Evolutionary conservation across 2,888 invertebrate genomes (phyloP), one percentile per base, ranked within the genome.

Genomic region (Adineta ricciae): DNA sequence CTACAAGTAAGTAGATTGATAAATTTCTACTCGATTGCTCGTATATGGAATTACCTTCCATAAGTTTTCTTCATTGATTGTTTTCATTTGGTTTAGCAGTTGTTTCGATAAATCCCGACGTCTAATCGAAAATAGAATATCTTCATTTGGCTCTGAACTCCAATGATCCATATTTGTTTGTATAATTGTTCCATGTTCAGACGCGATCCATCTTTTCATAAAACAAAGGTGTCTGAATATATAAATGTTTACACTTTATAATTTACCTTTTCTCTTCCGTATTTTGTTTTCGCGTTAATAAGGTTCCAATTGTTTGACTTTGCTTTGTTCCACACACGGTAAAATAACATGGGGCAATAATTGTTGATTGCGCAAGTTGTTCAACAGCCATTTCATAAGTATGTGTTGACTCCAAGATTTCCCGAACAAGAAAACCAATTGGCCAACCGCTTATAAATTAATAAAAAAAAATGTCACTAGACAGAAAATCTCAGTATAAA

Each of bases 291-390:
- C 78, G 78, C 3, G 78, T 78, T n/a, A 78, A n/a, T 78, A 78
- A 41, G 41, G 78, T 78, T 41, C 78, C 78, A n/a, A 78, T 1
- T 8, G 78, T 78, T 41, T 24, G 8, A 41, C n/a, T n/a, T 41
- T 78, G 78, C 24, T 11, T 78, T 78, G 78, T 78, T 41, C 78
- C 78, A 78, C 78, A 78, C 24, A 78, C 11, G 0, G 78, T 78
- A 41, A 78, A 78, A 41, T 78, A 78, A 41, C 78, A 78, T 41
- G 78, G 78, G n/a, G 78, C 78, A 41, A 78, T 78, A 24, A 78
- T 78, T 78, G 78, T 14, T 0, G 78, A n/a, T 78, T 41, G 24
- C n/a, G 78, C 21, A 19, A 78, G n/a, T 41, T 78, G 78, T 78
- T 78, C 41, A 41, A 78, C 78, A 24, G 78, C 78, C n/a, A 78